These are phyloP conservation scores for Rhineura floridana DNA, from an alignment of 2,113 vertebrate genomes.

Conservation along the genomic window DNA sequence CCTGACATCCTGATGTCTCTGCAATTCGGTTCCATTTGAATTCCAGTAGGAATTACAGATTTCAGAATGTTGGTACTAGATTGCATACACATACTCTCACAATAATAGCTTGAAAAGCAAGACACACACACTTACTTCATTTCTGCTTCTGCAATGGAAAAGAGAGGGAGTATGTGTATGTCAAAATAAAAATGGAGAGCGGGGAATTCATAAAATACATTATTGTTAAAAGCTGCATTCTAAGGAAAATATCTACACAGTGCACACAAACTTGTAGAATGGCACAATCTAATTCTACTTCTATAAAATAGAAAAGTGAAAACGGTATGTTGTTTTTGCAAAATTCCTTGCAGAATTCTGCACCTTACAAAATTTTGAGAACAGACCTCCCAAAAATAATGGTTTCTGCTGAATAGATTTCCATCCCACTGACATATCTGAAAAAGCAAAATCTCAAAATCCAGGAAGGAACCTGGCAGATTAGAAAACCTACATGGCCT, in stretches of 20 bases:
- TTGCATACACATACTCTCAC: not conserved
- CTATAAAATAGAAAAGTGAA: not conserved
- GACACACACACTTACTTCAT: not conserved
- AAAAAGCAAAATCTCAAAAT: not conserved
- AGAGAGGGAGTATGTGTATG: not conserved
- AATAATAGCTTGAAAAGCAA: not conserved
- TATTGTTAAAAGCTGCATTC: not conserved
- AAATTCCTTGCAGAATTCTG: too few relatives aligned
- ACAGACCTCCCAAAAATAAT: not conserved
- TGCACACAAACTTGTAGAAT: not conserved
- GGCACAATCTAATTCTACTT: not conserved
- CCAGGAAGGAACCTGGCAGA: not conserved
- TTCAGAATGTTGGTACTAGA: not conserved
- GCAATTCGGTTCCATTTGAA: not conserved
- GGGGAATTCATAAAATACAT: not conserved
- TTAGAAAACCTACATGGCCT: not conserved
- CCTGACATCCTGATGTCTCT: not conserved
- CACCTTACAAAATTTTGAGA: not conserved
- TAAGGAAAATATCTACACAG: not conserved
- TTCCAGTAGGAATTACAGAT: not conserved
- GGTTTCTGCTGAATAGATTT: not conserved
- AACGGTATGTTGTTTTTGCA: not conserved
- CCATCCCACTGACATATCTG: not conserved
- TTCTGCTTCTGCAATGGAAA: not conserved
- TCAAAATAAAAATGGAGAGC: not conserved